These are phyloP conservation scores for Campylomormyrus tamandua DNA, from an alignment of 2,113 vertebrate species.

Conservation along the genomic window DNA sequence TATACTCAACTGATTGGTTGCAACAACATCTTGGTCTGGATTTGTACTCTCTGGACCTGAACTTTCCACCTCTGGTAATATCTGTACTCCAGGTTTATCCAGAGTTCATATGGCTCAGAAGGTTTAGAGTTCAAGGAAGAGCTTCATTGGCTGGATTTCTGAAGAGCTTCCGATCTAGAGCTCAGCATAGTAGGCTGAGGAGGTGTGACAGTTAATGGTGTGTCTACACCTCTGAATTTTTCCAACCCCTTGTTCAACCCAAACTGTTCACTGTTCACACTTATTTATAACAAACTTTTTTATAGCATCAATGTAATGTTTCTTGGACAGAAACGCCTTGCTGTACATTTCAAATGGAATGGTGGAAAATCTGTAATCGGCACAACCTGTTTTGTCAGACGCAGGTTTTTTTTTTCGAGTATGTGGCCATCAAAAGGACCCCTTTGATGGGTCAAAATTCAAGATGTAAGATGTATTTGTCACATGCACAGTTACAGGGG, in stretches of 20 bases:
- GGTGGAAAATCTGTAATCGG: background rate
- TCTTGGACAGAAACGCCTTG: background rate
- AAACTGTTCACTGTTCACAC: background rate
- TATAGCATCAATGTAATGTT: background rate
- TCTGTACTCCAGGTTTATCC: background rate
- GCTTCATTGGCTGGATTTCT: background rate
- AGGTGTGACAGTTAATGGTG: background rate
- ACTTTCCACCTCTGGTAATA: background rate
- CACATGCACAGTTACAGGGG: background rate
- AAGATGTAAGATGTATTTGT: background rate
- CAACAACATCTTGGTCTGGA: no score
- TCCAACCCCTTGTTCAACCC: background rate
- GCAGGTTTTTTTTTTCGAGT: background rate
- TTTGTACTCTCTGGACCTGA: no score
- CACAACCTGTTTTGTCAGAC: background rate
- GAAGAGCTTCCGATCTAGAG: background rate
- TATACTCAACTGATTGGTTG: no score
- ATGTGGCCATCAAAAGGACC: background rate
- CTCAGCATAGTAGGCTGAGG: background rate
- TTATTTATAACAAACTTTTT: background rate
- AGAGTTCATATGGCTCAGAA: background rate
- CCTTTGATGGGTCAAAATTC: background rate
- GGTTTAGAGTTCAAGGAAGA: background rate
- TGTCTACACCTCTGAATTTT: background rate
- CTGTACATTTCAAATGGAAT: background rate